Conservation (phyloP, 2,888 invertebrate species). For the Metalampra italica region DNA sequence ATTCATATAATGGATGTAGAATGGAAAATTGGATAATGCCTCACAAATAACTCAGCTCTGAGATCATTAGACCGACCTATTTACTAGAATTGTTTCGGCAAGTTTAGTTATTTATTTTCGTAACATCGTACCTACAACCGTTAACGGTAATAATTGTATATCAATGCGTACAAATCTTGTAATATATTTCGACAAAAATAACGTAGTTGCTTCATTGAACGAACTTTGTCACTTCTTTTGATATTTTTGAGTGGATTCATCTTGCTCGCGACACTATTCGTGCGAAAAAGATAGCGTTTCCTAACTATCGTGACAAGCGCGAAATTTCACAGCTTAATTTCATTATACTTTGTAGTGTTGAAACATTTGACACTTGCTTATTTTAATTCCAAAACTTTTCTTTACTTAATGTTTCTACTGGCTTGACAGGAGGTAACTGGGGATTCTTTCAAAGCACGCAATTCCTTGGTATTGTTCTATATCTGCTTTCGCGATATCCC, state of each 20-base stretch:
- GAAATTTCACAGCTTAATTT: conserved; percentile 48
- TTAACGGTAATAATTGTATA: neutral
- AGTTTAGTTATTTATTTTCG: conserved; percentile 5
- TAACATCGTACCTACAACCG: neutral
- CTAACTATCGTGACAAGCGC: conserved; percentile 53
- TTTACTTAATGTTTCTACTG: neutral
- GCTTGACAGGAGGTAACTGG: too few species aligned
- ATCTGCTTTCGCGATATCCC: too few species aligned
- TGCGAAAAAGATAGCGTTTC: conserved; percentile 37
- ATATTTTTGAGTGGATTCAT: neutral
- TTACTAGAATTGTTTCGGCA: conserved; percentile 25
- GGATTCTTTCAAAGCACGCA: too few species aligned
- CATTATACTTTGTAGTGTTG: conserved; percentile 38
- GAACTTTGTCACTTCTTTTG: neutral
- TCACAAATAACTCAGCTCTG: conserved; percentile 42
- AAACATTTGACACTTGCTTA: conserved; percentile 21
- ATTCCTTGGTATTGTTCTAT: too few species aligned
- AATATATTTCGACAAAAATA: neutral
- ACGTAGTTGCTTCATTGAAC: neutral
- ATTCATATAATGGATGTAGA: conserved; percentile 47
- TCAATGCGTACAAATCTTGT: neutral
- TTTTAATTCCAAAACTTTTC: neutral
- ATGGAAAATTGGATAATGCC: conserved; percentile 63
- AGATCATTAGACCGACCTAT: conserved; percentile 42
- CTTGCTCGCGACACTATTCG: conserved; percentile 31